phyloP scores from a whole-genome alignment of 2,113 vertebrate species.

The Gila orcuttii region DNA sequence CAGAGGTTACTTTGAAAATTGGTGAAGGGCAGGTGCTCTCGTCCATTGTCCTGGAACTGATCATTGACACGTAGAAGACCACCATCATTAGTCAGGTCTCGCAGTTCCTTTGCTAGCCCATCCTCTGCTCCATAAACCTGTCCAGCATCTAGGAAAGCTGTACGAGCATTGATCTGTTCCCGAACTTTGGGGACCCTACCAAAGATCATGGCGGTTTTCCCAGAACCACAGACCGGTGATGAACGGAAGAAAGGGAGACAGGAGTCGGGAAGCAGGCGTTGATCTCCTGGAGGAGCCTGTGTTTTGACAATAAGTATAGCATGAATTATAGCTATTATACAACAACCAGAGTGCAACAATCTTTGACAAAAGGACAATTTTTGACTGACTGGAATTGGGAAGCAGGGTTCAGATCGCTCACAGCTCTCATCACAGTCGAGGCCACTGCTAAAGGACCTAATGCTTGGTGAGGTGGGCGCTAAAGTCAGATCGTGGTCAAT shows the following conservation, averaged over 20 bases:
- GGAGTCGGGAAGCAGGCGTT: conserved; percentile 63
- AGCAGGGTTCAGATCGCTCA: conserved; percentile 79
- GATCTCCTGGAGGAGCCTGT: conserved; percentile 84
- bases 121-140: conserved; percentile 77
- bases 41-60: conserved; percentile 65
- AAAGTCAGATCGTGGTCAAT: conserved; percentile 87
- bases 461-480: conserved; percentile 78
- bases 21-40: conserved; percentile 75
- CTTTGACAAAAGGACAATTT: neutral
- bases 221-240: conserved; percentile 70
- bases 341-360: no score
- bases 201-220: conserved; percentile 68
- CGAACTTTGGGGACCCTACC: conserved; percentile 65
- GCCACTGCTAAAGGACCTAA: conserved; percentile 73
- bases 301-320: neutral
- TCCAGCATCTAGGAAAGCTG: conserved; percentile 73
- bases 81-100: conserved; percentile 58
- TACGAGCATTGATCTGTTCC: conserved; percentile 77
- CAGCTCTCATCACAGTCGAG: conserved; percentile 81
- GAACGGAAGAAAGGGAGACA: conserved; percentile 86
- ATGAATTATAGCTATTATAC: neutral
- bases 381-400: conserved; percentile 82
- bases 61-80: conserved; percentile 74
- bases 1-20: conserved; percentile 61
- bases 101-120: conserved; percentile 61